Base-by-base conservation (phyloP, 2,797 vertebrate species). In the Todus mexicanus region DNA sequence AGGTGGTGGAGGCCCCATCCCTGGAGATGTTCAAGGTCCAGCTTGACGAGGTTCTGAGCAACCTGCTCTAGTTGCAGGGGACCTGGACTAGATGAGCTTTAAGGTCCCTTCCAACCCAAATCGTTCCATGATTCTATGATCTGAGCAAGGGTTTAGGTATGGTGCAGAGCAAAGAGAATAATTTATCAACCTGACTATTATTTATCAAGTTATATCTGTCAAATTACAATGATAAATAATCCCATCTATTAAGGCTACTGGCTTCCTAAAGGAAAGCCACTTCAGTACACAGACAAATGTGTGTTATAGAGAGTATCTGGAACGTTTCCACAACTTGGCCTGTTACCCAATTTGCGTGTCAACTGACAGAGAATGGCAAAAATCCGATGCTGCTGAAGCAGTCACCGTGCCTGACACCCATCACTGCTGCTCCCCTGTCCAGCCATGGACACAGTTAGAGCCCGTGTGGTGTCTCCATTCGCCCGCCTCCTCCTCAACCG, bases 401-500 rank as follows among this genome's bases (percentile, higher is more conserved):
- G 10, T 72, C 63, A 20, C 19, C 57, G 27, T n/a, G 70, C 56
- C 37, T 54, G 85, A 56, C 43, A 60, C 70, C 68, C 22, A 38
- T 25, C 71, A 84, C 1, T 66, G 60, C 56, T 40, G 12, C 26
- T 72, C 15, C 60, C 13, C 14, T 0, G 0, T 31, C 42, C 60
- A 76, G 57, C 37, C 64, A 72, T 3, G 47, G 59, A n/a, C n/a
- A 21, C 19, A n/a, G 51, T 3, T 17, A 57, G 35, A 90, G 33
- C 11, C 20, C 0, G 0, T 15, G 38, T 5, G 0, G 10, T 23
- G 33, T 42, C 33, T 59, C 42, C 1, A 0, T 37, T 64, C 1
- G 3, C 33, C 70, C 81, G 63, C 40, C 42, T 63, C 40, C 18
- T 59, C n/a, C n/a, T 3, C 33, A 48, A 14, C 70, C 61, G 82